These are phyloP conservation scores for Drosophila suzukii DNA, from an alignment of 1,140 invertebrate species.

Conservation along the genomic window DNA sequence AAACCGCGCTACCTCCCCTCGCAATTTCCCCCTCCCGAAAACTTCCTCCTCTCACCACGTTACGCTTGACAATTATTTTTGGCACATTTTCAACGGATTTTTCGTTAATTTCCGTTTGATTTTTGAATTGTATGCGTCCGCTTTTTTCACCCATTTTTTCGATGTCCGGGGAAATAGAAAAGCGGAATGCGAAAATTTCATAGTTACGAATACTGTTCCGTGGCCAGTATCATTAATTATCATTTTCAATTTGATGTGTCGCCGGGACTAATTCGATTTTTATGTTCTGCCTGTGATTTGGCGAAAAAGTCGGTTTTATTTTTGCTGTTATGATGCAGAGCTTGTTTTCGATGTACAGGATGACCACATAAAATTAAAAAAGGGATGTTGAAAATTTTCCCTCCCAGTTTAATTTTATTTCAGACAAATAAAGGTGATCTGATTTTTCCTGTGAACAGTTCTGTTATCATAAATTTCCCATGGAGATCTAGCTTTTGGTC, in stretches of 20 bases:
- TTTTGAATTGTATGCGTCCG: conserved; percentile 48
- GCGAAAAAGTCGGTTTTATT: conserved; percentile 29
- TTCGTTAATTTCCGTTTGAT: conserved; percentile 54
- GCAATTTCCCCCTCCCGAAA: not conserved
- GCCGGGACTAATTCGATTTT: conserved; percentile 73
- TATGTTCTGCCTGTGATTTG: conserved; percentile 46
- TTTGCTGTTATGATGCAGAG: not conserved
- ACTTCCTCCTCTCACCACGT: conserved; percentile 43
- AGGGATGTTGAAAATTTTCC: not conserved
- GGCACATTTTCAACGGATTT: conserved; percentile 68
- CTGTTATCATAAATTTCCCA: conserved; percentile 5
- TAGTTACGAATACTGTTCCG: conserved; percentile 29
- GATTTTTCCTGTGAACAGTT: conserved; percentile 1
- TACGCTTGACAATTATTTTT: conserved; percentile 69
- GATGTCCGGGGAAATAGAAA: conserved; percentile 36
- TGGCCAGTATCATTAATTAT: conserved; percentile 69
- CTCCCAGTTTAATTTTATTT: not conserved
- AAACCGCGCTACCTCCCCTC: conserved; percentile 39
- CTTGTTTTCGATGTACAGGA: not conserved
- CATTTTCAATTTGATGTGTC: conserved; percentile 68
- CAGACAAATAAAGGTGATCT: not conserved
- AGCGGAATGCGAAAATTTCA: conserved; percentile 51
- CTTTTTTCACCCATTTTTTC: conserved; percentile 37
- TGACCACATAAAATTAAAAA: conserved; percentile 9
- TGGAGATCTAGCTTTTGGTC: conserved; percentile 22